phyloP scores from a whole-genome alignment of 2,797 vertebrate species.

The Poecilia picta region DNA sequence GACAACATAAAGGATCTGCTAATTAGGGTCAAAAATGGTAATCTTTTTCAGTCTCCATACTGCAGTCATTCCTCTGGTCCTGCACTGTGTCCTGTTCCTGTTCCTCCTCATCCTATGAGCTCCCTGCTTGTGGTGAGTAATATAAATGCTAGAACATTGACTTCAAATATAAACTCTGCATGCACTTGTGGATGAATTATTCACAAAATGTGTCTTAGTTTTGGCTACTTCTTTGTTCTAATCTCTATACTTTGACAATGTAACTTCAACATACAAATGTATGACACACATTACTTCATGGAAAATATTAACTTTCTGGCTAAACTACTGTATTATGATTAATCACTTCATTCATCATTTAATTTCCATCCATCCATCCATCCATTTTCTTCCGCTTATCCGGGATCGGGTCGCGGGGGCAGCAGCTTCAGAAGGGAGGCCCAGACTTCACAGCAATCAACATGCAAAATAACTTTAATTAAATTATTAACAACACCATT shows the following conservation, averaged over 20 bases:
- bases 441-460: too few relatives aligned
- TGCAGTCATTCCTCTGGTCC: not conserved
- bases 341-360: too few relatives aligned
- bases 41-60: not conserved
- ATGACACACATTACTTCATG: not conserved
- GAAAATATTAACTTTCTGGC: not conserved
- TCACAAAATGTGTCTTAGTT: not conserved
- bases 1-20: not conserved
- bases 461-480: too few relatives aligned
- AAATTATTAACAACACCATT: too few relatives aligned
- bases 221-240: too few relatives aligned
- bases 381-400: too few relatives aligned
- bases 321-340: too few relatives aligned
- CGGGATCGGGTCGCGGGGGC: too few relatives aligned
- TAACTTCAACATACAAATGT: not conserved
- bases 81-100: not conserved
- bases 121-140: not conserved
- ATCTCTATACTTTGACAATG: not conserved
- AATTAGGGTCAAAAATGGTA: not conserved
- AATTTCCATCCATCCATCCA: too few relatives aligned
- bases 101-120: not conserved
- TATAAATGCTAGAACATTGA: not conserved
- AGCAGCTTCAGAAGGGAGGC: too few relatives aligned
- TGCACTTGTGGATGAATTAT: not conserved
- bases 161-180: conserved; percentile 1